These are phyloP conservation scores for Lepilemur septentrionalis DNA, from an alignment of 2,797 vertebrate species.

Conservation along the genomic window DNA sequence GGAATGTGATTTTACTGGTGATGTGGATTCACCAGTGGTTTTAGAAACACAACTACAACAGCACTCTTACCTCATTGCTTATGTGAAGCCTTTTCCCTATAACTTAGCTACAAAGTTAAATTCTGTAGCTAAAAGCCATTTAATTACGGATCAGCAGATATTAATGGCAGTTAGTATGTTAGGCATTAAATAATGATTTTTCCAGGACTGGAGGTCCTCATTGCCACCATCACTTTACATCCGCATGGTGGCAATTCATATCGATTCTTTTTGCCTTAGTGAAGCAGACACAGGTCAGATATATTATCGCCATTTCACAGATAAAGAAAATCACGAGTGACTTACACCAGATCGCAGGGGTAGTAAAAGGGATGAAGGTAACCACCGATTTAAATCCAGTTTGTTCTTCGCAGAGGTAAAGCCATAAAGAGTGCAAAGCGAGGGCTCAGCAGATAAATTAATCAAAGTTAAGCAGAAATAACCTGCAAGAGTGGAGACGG, in stretches of 20 bases:
- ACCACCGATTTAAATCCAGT: background rate
- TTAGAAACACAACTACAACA: background rate
- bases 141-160: background rate
- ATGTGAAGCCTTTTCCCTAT: background rate
- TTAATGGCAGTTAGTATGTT: background rate
- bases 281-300: background rate
- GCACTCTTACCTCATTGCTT: background rate
- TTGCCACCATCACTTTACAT: background rate
- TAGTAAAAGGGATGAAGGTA: background rate
- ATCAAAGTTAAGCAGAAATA: background rate
- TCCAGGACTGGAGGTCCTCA: background rate
- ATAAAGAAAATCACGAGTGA: background rate
- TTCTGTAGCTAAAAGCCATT: background rate
- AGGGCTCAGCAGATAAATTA: background rate
- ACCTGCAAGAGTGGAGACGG: background rate
- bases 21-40: background rate
- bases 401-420: background rate
- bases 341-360: background rate
- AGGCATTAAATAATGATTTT: background rate
- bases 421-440: background rate
- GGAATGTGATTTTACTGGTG: background rate
- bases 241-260: background rate
- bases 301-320: background rate
- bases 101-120: background rate
- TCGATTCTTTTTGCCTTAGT: background rate